These are phyloP conservation scores for Ageneiosus marmoratus DNA, from an alignment of 2,113 vertebrate genomes.

Conservation along the genomic window DNA sequence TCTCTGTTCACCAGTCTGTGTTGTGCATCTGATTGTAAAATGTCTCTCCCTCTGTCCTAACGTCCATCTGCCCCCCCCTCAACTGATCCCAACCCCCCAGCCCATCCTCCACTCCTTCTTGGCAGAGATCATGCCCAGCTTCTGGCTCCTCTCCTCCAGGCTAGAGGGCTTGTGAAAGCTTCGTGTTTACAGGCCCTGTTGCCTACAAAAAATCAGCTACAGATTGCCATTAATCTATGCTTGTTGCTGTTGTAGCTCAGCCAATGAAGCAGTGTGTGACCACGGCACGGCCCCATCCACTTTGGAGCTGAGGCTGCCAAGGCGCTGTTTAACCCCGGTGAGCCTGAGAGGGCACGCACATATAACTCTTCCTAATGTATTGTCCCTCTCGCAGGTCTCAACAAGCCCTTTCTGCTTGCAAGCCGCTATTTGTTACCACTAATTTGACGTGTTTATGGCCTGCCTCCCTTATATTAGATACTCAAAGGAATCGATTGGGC, in stretches of 20 bases:
- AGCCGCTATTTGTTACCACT: conserved; percentile 57
- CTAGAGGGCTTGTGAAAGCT: conserved; percentile 72
- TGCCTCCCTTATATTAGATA: conserved; percentile 60
- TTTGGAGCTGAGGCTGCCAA: conserved; percentile 65
- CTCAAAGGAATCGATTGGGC: conserved; percentile 56
- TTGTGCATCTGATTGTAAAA: conserved; percentile 39
- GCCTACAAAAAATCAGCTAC: conserved; percentile 76
- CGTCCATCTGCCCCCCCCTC: background rate
- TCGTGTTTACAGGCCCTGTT: conserved; percentile 69
- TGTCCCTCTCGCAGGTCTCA: conserved; percentile 51
- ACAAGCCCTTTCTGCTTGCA: conserved; percentile 52
- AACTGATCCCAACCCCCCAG: background rate
- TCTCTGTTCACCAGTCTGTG: conserved; percentile 55
- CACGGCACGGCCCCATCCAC: conserved; percentile 67
- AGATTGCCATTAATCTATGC: conserved; percentile 72
- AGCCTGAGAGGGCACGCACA: conserved; percentile 60
- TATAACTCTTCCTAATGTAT: conserved; percentile 65
- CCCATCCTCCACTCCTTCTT: conserved; percentile 50
- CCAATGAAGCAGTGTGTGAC: conserved; percentile 77
- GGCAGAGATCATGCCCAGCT: conserved; percentile 67
- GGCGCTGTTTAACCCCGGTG: conserved; percentile 65
- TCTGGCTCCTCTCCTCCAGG: conserved; percentile 64
- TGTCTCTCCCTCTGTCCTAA: conserved; percentile 67
- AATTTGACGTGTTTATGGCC: conserved; percentile 62
- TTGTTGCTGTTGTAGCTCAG: conserved; percentile 65